Evolutionary conservation across 2,888 invertebrate species (phyloP).

Genomic region (Acrocyrtus sp.): DNA sequence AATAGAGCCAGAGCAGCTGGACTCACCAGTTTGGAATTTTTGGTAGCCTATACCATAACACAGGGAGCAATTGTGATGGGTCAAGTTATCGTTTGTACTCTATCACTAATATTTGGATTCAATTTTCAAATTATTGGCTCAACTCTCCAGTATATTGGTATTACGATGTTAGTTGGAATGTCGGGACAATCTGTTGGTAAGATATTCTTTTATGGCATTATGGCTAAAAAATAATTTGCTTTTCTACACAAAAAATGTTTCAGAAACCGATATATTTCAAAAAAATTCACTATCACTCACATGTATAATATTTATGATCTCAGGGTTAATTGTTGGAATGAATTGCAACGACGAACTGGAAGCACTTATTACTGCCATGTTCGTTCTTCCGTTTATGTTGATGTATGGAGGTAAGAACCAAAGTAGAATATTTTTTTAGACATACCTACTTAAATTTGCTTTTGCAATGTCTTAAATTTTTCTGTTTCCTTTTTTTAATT

Average conservation of each 20-base stretch:
- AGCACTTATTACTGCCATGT: constrained; percentile 77
- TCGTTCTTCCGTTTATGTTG: constrained; percentile 24
- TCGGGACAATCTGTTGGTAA: constrained; percentile 47
- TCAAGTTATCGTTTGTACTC: constrained; percentile 37
- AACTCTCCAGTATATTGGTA: constrained; percentile 16
- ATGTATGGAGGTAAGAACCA: constrained; percentile 22
- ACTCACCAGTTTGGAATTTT: constrained; percentile 27
- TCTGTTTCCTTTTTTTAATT: too few relatives aligned
- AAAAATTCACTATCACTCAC: background rate
- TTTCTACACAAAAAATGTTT: too few relatives aligned
- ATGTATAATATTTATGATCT: background rate
- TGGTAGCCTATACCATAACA: constrained; percentile 30
- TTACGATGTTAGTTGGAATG: constrained; percentile 42
- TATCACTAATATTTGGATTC: constrained; percentile 43
- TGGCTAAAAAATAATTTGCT: too few relatives aligned
- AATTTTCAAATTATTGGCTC: constrained; percentile 46
- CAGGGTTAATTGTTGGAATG: constrained; percentile 89
- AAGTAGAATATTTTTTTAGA: background rate
- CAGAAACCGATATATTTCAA: too few relatives aligned
- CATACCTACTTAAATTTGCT: background rate
- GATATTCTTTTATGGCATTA: too few relatives aligned
- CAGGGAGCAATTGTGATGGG: constrained; percentile 40
- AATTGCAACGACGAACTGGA: constrained; percentile 90
- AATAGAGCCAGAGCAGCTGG: constrained; percentile 66
- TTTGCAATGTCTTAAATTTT: too few relatives aligned